Percentiles rank a stretch among this genome's conserved stretches.
Conservation (phyloP, 2,888 invertebrate genomes). For the Plemyria rubiginata region DNA sequence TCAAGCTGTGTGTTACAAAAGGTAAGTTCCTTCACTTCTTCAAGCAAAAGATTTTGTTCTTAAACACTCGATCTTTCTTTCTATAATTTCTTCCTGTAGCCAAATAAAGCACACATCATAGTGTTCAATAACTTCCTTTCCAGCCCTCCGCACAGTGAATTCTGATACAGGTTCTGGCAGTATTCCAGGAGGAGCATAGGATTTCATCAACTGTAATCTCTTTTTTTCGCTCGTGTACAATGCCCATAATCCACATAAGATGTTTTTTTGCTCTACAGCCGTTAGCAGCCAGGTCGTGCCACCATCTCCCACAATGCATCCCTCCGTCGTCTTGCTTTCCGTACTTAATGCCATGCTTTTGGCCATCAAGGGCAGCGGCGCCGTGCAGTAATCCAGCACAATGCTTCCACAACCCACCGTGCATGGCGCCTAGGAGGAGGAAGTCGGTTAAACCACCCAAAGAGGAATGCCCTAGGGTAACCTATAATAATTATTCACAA, state of each 20-base stretch:
- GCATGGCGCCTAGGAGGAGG: conserved; percentile 55
- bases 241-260: no score
- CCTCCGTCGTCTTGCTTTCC: conserved; percentile 72
- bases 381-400: conserved; percentile 64
- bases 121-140: no score
- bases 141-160: no score
- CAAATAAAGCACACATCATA: no score
- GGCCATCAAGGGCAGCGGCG: conserved; percentile 68
- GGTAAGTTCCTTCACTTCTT: conserved; percentile 12
- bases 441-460: conserved; percentile 38
- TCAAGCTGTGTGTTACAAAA: conserved; percentile 64
- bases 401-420: conserved; percentile 78
- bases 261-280: conserved; percentile 59
- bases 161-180: no score
- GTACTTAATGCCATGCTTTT: conserved; percentile 76
- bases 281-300: conserved; percentile 62
- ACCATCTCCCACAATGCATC: conserved; percentile 66
- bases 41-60: no score
- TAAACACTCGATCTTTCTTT: no score
- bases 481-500: conserved; percentile 9
- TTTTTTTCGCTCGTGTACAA: no score
- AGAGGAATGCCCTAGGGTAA: conserved; percentile 56
- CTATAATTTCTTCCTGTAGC: no score
- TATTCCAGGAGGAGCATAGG: no score
- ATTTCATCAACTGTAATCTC: no score